A percentile compares a stretch with the other conserved stretches of the same genome.
Evolutionary conservation across 1,140 invertebrate species (phyloP).

Genomic region (Musca vetustissima): DNA sequence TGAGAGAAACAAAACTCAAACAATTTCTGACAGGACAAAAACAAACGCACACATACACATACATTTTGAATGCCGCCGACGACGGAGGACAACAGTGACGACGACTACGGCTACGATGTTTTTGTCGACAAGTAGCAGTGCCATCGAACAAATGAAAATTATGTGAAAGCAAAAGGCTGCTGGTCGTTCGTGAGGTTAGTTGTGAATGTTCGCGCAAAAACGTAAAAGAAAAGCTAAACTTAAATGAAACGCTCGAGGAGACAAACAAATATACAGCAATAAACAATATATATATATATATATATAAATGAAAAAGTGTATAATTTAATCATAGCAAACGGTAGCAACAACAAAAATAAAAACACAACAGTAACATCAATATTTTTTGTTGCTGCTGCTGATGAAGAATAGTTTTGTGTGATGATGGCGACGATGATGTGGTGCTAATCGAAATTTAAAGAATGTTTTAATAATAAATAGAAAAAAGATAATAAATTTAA

Average conservation of each 20-base stretch:
- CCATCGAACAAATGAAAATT: slow-evolving; percentile 7
- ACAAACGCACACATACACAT: background rate
- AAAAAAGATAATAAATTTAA: too few relatives aligned
- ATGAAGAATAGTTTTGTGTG: too few relatives aligned
- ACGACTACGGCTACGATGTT: too few relatives aligned
- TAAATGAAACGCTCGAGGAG: background rate
- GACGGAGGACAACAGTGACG: too few relatives aligned
- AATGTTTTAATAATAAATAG: too few relatives aligned
- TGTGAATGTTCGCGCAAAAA: slow-evolving; percentile 19
- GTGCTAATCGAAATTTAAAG: too few relatives aligned
- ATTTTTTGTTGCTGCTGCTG: too few relatives aligned
- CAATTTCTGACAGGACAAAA: slow-evolving; percentile 2
- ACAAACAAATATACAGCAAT: background rate
- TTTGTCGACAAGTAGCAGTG: background rate
- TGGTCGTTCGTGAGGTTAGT: slow-evolving; percentile 26
- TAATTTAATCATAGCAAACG: slow-evolving; percentile 2
- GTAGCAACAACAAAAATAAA: background rate
- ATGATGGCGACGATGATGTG: too few relatives aligned
- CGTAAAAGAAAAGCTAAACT: background rate
- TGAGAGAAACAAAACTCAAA: background rate
- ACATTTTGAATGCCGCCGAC: too few relatives aligned
- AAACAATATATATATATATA: background rate
- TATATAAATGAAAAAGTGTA: slow-evolving; percentile 3
- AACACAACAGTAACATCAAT: background rate
- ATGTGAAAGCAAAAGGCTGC: slow-evolving; percentile 24